A percentile compares a stretch with the other conserved stretches of the same genome.
Conservation (phyloP, 2,113 vertebrate species). For the Dasyprocta punctata region DNA sequence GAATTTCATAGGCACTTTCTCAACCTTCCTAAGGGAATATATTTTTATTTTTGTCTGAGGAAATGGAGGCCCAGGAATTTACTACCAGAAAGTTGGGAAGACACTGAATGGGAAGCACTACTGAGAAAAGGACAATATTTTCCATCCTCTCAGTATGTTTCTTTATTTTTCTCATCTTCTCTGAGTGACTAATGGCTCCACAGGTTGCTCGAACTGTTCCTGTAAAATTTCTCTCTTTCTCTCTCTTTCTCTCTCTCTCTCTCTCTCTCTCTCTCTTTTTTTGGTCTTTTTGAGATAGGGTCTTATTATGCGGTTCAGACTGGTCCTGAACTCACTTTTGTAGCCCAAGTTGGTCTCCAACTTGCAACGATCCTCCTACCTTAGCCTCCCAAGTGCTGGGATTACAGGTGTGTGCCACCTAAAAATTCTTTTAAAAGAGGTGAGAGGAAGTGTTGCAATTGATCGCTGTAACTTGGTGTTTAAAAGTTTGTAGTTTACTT, state of each 20-base stretch:
- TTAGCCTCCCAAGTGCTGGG: too few species aligned
- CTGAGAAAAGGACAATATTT: neutral
- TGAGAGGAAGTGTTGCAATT: neutral
- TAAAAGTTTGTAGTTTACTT: neutral
- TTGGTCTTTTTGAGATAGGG: too few species aligned
- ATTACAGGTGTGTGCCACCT: too few species aligned
- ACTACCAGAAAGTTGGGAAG: neutral
- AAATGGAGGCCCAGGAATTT: constrained; percentile 13
- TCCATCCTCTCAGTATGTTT: neutral
- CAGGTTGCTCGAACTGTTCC: neutral
- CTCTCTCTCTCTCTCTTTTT: too few species aligned
- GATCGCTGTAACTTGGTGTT: neutral
- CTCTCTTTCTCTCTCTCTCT: too few species aligned
- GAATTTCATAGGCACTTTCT: neutral
- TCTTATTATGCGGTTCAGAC: too few species aligned
- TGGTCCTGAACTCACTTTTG: too few species aligned
- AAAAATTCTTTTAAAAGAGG: neutral
- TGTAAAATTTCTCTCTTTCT: neutral
- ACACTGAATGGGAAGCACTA: neutral
- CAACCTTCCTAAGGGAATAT: neutral
- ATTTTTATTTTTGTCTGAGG: neutral
- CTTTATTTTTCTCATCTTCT: neutral
- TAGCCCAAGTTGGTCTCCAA: too few species aligned
- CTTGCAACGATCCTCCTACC: too few species aligned
- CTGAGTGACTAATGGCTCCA: neutral